Conservation (phyloP, 2,888 invertebrate species). For the Liposcelis brunnea region DNA sequence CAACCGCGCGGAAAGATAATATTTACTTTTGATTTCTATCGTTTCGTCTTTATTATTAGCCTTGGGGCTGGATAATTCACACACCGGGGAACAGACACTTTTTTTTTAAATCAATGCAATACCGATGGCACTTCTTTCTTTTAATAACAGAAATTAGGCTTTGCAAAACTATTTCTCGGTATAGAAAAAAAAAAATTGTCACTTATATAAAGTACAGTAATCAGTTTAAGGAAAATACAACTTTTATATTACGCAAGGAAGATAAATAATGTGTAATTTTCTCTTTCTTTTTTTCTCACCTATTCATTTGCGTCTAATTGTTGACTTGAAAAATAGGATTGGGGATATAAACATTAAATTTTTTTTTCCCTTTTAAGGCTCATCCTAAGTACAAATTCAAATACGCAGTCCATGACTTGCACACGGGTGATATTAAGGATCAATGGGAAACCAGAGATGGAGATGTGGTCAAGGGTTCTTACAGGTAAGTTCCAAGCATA, state of each 20-base stretch:
- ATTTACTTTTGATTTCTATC: too few relatives aligned
- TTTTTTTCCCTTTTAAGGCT: slow-evolving; percentile 27
- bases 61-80: too few relatives aligned
- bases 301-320: not conserved
- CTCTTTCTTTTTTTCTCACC: not conserved
- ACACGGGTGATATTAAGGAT: slow-evolving; percentile 41
- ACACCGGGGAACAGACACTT: too few relatives aligned
- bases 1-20: too few relatives aligned
- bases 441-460: slow-evolving; percentile 45
- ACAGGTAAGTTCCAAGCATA: slow-evolving; percentile 6
- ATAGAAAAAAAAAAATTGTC: too few relatives aligned
- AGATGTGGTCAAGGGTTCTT: slow-evolving; percentile 33
- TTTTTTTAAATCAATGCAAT: too few relatives aligned
- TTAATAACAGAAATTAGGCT: too few relatives aligned
- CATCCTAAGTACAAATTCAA: slow-evolving; percentile 41
- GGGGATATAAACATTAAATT: not conserved
- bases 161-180: too few relatives aligned
- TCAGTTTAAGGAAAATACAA: not conserved
- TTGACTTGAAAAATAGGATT: not conserved
- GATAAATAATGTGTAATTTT: not conserved
- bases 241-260: not conserved
- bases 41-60: too few relatives aligned
- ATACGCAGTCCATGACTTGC: slow-evolving; percentile 40
- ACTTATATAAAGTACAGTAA: too few relatives aligned
- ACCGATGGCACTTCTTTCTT: too few relatives aligned